These are phyloP conservation scores for Centropyge bicolor DNA, from an alignment of 2,797 vertebrate species.

Conservation along the genomic window DNA sequence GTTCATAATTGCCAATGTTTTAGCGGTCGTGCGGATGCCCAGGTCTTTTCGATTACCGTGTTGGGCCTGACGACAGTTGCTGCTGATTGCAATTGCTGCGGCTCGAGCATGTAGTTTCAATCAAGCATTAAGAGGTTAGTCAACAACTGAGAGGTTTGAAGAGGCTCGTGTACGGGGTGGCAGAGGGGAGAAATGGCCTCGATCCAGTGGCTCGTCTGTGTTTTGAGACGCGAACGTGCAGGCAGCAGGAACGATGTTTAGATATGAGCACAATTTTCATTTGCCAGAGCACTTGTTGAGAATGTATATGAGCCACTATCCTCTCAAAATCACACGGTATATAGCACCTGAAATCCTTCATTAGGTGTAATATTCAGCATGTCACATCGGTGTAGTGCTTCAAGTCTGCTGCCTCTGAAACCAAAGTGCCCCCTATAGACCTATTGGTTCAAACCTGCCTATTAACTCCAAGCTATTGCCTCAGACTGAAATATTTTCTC, in stretches of 20 bases:
- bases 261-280: conserved; percentile 33
- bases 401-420: conserved; percentile 42
- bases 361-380: conserved; percentile 14
- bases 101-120: conserved; percentile 73
- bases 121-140: conserved; percentile 74
- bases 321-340: conserved; percentile 21
- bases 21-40: conserved; percentile 41
- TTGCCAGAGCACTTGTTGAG: conserved; percentile 16
- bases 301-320: conserved; percentile 7
- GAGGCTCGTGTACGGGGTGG: conserved; percentile 43
- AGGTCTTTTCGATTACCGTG: conserved; percentile 64
- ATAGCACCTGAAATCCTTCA: conserved; percentile 12
- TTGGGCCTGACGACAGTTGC: conserved; percentile 59
- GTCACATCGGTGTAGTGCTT: conserved; percentile 21
- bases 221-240: conserved; percentile 44
- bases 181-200: conserved; percentile 52
- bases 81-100: conserved; percentile 74
- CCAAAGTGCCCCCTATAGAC: conserved; percentile 58
- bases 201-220: conserved; percentile 44
- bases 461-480: conserved; percentile 15
- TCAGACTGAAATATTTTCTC: conserved; percentile 6
- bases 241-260: conserved; percentile 35
- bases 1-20: conserved; percentile 71
- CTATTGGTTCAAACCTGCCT: conserved; percentile 47
- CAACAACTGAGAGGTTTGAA: conserved; percentile 71